Conservation (phyloP, 2,797 vertebrate genomes). For the Schizopygopsis pylzovi region DNA sequence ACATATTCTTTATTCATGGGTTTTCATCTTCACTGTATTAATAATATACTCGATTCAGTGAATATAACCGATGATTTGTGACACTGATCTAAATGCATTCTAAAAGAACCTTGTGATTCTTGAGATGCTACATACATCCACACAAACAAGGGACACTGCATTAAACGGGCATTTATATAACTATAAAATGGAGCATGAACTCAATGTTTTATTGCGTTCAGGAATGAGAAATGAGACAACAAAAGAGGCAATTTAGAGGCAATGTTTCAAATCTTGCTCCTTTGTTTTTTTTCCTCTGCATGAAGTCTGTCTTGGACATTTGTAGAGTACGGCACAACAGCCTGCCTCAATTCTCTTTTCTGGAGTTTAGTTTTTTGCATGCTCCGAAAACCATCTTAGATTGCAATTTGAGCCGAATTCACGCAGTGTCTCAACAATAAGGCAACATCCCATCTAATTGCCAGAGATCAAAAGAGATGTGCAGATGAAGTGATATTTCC, state of each 20-base stretch:
- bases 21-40: background rate
- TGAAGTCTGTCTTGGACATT: conserved; percentile 14
- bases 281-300: conserved; percentile 24
- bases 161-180: conserved; percentile 6
- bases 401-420: conserved; percentile 3
- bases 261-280: conserved; percentile 9
- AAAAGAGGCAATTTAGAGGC: conserved; percentile 29
- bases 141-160: background rate
- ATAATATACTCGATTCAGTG: background rate
- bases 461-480: background rate
- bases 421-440: background rate
- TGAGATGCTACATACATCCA: conserved; percentile 10
- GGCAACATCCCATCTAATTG: conserved; percentile 11
- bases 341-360: conserved; percentile 25
- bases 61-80: background rate
- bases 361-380: background rate
- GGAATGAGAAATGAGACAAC: conserved; percentile 15
- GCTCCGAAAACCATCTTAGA: background rate
- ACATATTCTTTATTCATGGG: conserved; percentile 28
- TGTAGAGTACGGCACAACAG: background rate
- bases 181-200: background rate
- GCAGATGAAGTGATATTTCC: background rate
- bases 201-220: background rate
- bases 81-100: conserved; percentile 7
- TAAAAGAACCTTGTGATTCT: background rate